Base-by-base conservation (phyloP, 2,888 invertebrate species). In the Linnaemya tessellans region DNA sequence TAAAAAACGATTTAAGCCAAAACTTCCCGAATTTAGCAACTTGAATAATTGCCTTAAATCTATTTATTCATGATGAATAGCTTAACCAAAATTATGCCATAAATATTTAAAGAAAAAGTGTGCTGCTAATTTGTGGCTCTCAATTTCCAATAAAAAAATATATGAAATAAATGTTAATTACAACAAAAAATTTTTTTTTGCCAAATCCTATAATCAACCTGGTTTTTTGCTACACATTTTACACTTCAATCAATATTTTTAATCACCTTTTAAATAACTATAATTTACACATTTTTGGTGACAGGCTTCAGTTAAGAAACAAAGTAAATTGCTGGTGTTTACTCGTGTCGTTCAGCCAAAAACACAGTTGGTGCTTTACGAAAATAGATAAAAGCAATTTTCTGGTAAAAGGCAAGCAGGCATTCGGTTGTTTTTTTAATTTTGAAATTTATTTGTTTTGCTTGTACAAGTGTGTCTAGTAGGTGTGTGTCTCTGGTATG, bases 251-350 rank as follows among this genome's bases (percentile, higher is more conserved):
- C 20, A 67, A 68, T 49, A 74, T 43, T 71, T 71, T 71, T 25
- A 64, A 70, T 41, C 38, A 68, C 62, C 58, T 46, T 84, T 71
- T 35, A 67, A 84, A 79, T 56, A 35, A 68, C 68, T 60, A 30
- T 79, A 62, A 68, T 79, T 73, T 64, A 25, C 35, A 79, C 54
- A 65, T 71, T 68, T 74, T 74, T 41, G 70, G 83, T 79, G 74
- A 79, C 79, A 84, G 51, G 11, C 79, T 25, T 30, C n/a, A 22
- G 4, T 18, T 9, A 58, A 22, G 56, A 30, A 49, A 38, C 18
- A 30, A 41, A 25, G 2, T 25, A 65, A 60, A 60, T 68, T 20
- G 25, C 30, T 70, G 51, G 25, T 65, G 18, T 51, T 9, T 38
- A 41, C 41, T n/a, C 67, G 56, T 77, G 73, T 79, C 35, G 62